These are phyloP conservation scores for Sepiola atlantica DNA, from an alignment of 2,888 invertebrate genomes.

Conservation along the genomic window DNA sequence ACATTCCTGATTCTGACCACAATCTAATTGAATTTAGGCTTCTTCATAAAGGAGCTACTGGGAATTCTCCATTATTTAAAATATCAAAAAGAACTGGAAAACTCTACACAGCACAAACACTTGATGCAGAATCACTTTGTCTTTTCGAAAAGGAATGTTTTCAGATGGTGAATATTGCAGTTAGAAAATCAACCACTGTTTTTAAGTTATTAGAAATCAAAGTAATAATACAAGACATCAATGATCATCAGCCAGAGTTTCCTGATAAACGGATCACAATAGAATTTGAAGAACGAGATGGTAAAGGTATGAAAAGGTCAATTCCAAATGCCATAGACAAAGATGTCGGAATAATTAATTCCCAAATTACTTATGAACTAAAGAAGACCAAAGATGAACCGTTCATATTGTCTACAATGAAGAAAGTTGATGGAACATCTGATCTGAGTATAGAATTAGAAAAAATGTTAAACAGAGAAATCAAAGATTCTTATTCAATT, in stretches of 20 bases:
- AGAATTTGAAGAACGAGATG: neutral
- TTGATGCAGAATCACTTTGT: neutral
- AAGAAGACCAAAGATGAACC: neutral
- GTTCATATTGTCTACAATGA: neutral
- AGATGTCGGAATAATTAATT: neutral
- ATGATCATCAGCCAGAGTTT: slow-evolving; percentile 21
- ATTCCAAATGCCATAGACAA: neutral
- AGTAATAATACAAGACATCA: neutral
- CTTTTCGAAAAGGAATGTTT: neutral
- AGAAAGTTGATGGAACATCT: neutral
- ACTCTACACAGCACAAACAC: neutral
- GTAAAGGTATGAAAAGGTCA: neutral
- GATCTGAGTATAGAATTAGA: slow-evolving; percentile 19
- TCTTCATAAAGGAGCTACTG: neutral
- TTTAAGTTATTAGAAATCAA: neutral
- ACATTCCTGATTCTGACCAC: neutral
- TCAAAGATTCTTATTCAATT: slow-evolving; percentile 18
- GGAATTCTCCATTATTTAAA: neutral
- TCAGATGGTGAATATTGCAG: neutral
- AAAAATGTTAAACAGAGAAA: neutral
- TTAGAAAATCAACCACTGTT: neutral
- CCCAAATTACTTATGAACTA: neutral
- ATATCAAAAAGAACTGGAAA: slow-evolving; percentile 1
- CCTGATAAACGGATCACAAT: neutral
- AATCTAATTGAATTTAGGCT: neutral